Base-by-base conservation (phyloP, 2,888 invertebrate genomes). In the Cataglyphis rosenhaueri region DNA sequence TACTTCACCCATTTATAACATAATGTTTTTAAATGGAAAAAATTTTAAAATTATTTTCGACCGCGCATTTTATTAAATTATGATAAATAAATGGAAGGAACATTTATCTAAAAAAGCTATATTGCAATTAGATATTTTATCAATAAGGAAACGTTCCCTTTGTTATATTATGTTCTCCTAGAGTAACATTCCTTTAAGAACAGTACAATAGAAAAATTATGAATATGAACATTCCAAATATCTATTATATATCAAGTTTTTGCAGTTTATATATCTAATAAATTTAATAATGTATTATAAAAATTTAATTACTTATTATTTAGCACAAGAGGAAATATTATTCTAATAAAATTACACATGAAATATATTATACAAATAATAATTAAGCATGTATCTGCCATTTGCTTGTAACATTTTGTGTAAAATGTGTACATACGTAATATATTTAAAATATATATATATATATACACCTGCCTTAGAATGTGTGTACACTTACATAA, bases 351-450 rank as follows among this genome's bases (percentile, higher is more conserved):
- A 79, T 79, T 66, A 65, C 21, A 59, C 5, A 32, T 57, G n/a
- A 71, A 71, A 71, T 73, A 25, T 59, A 59, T 71, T 73, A 44
- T 71, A 79, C 59, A 79, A 79, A 71, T 79, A 73, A 79, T 44
- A 79, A 25, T 79, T 79, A 79, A 79, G 78, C 78, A 73, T 79
- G 78, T 79, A 79, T 79, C 78, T 79, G 78, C 78, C 78, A 79
- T 79, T 79, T 79, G 78, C 73, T 79, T 79, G 78, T 79, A 79
- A 79, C 25, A 12, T 59, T 78, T 78, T 6, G 57, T 78, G 70
- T 78, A 78, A 78, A 71, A 44, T 68, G 15, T 70, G 15, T 70
- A 78, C 44, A 21, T 64, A 38, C 29, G 38, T 55, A 76, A 55
- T 41, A 76, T 76, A 76, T 76, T 68, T 76, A 76, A 76, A 76